A percentile compares a stretch with the other conserved stretches of the same genome.
These are phyloP conservation scores for Cremastobaeus sp. DNA, from an alignment of 2,888 invertebrate species.

Conservation along the genomic window DNA sequence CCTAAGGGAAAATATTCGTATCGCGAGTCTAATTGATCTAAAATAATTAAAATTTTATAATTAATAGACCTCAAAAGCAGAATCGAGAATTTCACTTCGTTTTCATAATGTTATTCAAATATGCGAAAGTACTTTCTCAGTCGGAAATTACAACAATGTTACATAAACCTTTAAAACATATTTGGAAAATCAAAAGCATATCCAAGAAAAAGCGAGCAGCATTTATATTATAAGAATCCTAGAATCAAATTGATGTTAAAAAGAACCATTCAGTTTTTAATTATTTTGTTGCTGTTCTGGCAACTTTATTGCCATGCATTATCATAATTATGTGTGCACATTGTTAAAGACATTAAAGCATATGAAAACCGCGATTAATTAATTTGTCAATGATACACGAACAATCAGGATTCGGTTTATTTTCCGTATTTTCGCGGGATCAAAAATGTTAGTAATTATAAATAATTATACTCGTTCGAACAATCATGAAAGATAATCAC, in stretches of 20 bases:
- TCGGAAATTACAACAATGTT: slow-evolving; percentile 44
- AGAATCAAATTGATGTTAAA: background rate
- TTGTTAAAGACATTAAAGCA: too few relatives aligned
- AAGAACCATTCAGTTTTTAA: too few relatives aligned
- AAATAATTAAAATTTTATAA: slow-evolving; percentile 33
- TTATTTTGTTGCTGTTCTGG: too few relatives aligned
- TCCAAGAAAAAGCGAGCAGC: slow-evolving; percentile 17
- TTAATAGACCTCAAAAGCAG: slow-evolving; percentile 42
- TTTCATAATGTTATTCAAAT: slow-evolving; percentile 37
- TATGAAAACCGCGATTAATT: too few relatives aligned
- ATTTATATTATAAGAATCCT: background rate
- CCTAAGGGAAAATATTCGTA: slow-evolving; percentile 14
- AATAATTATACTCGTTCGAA: slow-evolving; percentile 26
- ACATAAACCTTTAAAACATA: slow-evolving; percentile 38
- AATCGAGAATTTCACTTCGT: slow-evolving; percentile 46
- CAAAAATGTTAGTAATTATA: slow-evolving; percentile 36
- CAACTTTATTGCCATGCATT: too few relatives aligned
- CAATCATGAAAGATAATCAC: slow-evolving; percentile 31
- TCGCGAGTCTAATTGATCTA: slow-evolving; percentile 39
- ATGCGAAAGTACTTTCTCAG: slow-evolving; percentile 49
- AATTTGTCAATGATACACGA: slow-evolving; percentile 28
- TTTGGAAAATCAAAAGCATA: slow-evolving; percentile 13
- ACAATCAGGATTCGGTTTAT: slow-evolving; percentile 18
- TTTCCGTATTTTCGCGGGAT: slow-evolving; percentile 16
- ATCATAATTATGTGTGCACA: too few relatives aligned